Evolutionary conservation across 2,113 vertebrate species (phyloP).

Genomic region (Carassius carassius): DNA sequence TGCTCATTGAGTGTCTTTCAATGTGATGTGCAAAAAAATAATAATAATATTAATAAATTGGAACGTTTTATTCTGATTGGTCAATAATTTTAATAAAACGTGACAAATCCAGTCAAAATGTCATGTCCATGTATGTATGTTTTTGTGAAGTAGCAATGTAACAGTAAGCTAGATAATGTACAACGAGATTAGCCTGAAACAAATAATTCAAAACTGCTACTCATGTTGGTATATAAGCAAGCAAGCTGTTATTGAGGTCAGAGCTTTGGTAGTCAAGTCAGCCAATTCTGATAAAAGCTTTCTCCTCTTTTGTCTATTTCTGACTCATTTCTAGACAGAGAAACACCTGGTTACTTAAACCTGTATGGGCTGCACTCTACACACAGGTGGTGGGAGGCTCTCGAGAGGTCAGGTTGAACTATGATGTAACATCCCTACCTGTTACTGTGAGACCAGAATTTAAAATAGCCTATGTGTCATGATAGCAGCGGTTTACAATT

Average conservation of each 20-base stretch:
- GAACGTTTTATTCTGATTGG: not conserved
- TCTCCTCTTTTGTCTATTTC: not conserved
- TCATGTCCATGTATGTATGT: not conserved
- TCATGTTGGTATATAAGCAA: not conserved
- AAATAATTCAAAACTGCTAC: not conserved
- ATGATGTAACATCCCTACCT: constrained; percentile 4
- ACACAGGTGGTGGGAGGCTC: constrained; percentile 1
- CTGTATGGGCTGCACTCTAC: not conserved
- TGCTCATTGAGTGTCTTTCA: too few species aligned
- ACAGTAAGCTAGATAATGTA: not conserved
- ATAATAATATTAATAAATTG: too few species aligned
- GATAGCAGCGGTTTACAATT: not conserved
- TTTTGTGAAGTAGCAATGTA: not conserved
- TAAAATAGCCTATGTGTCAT: not conserved
- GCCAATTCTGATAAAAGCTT: constrained; percentile 13
- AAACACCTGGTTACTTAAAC: not conserved
- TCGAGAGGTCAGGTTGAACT: constrained; percentile 51
- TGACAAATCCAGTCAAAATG: not conserved
- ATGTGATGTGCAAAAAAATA: too few species aligned
- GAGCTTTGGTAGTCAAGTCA: not conserved
- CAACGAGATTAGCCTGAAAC: not conserved
- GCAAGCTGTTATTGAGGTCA: not conserved
- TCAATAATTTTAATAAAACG: not conserved
- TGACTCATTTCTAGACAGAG: not conserved
- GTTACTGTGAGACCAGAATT: constrained; percentile 22